Evolutionary conservation across 2,113 vertebrate species (phyloP).

Genomic region (Cephalopholis sonnerati): DNA sequence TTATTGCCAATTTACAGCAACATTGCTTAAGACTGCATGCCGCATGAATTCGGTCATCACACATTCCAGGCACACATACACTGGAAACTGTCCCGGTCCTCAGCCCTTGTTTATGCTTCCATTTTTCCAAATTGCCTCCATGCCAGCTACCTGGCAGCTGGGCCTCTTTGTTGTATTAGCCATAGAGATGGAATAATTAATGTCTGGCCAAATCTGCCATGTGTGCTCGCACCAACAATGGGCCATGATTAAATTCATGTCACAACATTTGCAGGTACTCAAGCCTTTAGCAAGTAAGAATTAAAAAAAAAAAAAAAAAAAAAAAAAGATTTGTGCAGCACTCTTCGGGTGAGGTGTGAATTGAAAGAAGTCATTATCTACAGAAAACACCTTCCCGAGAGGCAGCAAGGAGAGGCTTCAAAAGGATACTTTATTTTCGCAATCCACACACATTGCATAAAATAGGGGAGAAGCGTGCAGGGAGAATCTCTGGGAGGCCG

Average conservation of each 20-base stretch:
- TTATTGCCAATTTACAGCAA: conserved; percentile 56
- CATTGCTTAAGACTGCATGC: conserved; percentile 42
- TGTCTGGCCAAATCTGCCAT: conserved; percentile 30
- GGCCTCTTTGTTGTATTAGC: conserved; percentile 37
- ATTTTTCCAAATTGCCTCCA: conserved; percentile 12
- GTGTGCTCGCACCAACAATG: not conserved
- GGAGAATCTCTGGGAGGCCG: conserved; percentile 60
- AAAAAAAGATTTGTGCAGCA: conserved; percentile 16
- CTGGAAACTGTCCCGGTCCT: conserved; percentile 43
- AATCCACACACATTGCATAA: conserved; percentile 60
- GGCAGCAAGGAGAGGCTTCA: conserved; percentile 64
- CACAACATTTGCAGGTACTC: conserved; percentile 22
- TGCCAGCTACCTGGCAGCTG: conserved; percentile 40
- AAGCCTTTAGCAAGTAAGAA: conserved; percentile 18
- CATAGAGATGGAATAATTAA: conserved; percentile 49
- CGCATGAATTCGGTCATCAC: conserved; percentile 32
- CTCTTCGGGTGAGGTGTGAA: conserved; percentile 53
- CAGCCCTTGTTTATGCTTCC: conserved; percentile 28
- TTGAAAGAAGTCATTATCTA: conserved; percentile 77
- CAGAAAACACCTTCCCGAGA: conserved; percentile 71
- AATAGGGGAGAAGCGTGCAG: conserved; percentile 28
- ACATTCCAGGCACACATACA: conserved; percentile 35
- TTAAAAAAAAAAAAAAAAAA: not conserved
- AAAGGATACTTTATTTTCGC: conserved; percentile 62
- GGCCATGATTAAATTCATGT: conserved; percentile 42